These are phyloP conservation scores for Himantopus leucocephalus DNA, from an alignment of 2,113 vertebrate species.

Conservation along the genomic window DNA sequence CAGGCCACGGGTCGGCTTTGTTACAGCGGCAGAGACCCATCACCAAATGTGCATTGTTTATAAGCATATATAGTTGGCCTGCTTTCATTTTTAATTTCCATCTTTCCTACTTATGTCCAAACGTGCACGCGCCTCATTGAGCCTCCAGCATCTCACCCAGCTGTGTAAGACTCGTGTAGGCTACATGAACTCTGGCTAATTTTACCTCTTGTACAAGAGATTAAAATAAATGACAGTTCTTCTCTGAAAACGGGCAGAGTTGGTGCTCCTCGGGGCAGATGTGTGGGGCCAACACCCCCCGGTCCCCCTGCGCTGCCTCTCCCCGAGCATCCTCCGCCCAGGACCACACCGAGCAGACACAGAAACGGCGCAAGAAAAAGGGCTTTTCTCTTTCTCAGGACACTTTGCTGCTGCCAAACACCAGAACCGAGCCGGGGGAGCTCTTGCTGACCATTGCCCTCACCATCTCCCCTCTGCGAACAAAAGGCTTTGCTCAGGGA, in stretches of 20 bases:
- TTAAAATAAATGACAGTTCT: not conserved
- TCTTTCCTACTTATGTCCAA: not conserved
- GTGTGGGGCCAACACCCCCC: fast-evolving
- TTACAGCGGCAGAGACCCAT: not conserved
- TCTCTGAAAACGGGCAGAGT: not conserved
- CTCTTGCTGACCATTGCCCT: not conserved
- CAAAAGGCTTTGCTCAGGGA: not conserved
- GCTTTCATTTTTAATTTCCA: not conserved
- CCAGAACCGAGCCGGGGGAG: fast-evolving
- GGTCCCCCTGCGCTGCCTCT: fast-evolving
- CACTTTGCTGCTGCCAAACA: not conserved
- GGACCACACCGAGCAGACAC: fast-evolving
- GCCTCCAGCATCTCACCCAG: not conserved
- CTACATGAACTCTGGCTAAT: not conserved
- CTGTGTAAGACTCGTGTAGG: fast-evolving
- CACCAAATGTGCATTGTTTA: fast-evolving
- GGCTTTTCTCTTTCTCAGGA: not conserved
- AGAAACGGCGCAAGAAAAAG: fast-evolving
- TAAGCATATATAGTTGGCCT: fast-evolving
- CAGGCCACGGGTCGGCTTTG: not conserved
- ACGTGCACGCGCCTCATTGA: fast-evolving
- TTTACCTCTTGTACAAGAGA: not conserved
- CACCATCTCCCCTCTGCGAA: not conserved
- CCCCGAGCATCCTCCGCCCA: fast-evolving
- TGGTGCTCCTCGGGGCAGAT: fast-evolving